A percentile compares a stretch with the other conserved stretches of the same genome.
phyloP scores from a whole-genome alignment of 2,888 invertebrate species.

The Meiosimyza decipiens region DNA sequence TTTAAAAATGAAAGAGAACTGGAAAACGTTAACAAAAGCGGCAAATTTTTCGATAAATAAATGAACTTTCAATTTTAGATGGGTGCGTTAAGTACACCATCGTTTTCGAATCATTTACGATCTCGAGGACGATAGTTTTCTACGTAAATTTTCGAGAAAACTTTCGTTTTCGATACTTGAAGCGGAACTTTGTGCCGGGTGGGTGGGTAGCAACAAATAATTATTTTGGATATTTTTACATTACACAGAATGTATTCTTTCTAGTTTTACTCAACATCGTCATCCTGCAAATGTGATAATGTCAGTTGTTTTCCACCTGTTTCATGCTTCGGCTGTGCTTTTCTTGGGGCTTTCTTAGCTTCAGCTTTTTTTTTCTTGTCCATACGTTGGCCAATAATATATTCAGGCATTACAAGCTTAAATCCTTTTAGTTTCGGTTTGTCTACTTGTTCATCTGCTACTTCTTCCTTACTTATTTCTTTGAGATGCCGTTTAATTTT shows the following conservation, averaged over 20 bases:
- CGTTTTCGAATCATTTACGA: no score
- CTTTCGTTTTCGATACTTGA: no score
- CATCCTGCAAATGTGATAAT: slow-evolving; percentile 70
- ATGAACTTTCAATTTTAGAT: no score
- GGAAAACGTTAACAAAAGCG: no score
- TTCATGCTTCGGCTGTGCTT: slow-evolving; percentile 55
- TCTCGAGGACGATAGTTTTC: no score
- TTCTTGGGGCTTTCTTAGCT: slow-evolving; percentile 57
- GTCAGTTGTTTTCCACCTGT: slow-evolving; percentile 64
- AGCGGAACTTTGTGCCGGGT: no score
- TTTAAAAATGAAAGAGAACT: no score
- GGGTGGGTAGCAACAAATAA: no score
- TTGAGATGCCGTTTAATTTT: slow-evolving; percentile 56
- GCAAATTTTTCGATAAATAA: no score
- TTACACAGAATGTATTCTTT: slow-evolving; percentile 30
- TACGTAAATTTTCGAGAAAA: no score
- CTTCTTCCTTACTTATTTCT: slow-evolving; percentile 52
- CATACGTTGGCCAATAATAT: slow-evolving; percentile 77
- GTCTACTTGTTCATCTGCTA: slow-evolving; percentile 56
- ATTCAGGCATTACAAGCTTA: slow-evolving; percentile 85
- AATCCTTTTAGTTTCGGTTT: slow-evolving; percentile 73
- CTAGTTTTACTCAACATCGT: slow-evolving; percentile 57
- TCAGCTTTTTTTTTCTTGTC: slow-evolving; percentile 63
- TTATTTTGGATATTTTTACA: slow-evolving; percentile 22
- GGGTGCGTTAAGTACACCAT: no score